phyloP scores from a whole-genome alignment of 2,113 vertebrate genomes.

The Pogona vitticeps region DNA sequence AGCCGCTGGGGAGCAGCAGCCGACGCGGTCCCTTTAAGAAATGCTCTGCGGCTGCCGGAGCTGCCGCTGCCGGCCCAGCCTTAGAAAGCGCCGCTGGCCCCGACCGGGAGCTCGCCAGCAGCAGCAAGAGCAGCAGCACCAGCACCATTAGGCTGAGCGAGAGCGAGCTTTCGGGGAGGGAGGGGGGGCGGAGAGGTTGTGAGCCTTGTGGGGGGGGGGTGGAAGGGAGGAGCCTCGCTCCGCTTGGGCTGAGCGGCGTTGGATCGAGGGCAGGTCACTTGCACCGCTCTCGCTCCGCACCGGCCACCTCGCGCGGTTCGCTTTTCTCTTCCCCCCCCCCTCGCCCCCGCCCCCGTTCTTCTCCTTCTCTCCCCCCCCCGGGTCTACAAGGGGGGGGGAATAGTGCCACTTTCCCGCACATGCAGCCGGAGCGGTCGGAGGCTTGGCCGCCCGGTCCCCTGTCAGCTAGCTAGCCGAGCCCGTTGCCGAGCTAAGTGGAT shows the following conservation, averaged over 20 bases:
- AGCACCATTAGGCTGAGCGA: constrained; percentile 64
- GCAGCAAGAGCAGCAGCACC: too few species aligned
- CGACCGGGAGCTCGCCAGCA: constrained; percentile 51
- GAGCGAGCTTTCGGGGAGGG: constrained; percentile 71
- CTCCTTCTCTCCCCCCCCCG: not conserved
- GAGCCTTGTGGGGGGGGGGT: constrained; percentile 78
- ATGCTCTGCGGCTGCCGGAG: constrained; percentile 30
- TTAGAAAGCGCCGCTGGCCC: constrained; percentile 62
- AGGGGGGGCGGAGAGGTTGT: constrained; percentile 76
- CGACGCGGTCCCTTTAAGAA: constrained; percentile 67
- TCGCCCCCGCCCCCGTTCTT: not conserved
- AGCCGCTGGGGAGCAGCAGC: constrained; percentile 56
- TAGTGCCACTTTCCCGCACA: constrained; percentile 57
- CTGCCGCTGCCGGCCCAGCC: constrained; percentile 31
- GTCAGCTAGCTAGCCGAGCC: constrained; percentile 21
- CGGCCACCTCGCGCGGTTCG: constrained; percentile 63
- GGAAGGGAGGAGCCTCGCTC: constrained; percentile 70
- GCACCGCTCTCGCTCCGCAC: constrained; percentile 72
- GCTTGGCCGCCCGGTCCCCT: constrained; percentile 19
- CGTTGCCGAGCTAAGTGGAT: constrained; percentile 36
- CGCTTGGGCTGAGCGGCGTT: constrained; percentile 70
- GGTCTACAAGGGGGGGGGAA: constrained; percentile 31
- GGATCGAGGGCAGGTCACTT: constrained; percentile 75
- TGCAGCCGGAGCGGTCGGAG: constrained; percentile 64
- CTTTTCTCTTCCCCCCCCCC: not conserved